Base-by-base conservation (phyloP, 2,888 invertebrate genomes). In the Ischnura elegans region DNA sequence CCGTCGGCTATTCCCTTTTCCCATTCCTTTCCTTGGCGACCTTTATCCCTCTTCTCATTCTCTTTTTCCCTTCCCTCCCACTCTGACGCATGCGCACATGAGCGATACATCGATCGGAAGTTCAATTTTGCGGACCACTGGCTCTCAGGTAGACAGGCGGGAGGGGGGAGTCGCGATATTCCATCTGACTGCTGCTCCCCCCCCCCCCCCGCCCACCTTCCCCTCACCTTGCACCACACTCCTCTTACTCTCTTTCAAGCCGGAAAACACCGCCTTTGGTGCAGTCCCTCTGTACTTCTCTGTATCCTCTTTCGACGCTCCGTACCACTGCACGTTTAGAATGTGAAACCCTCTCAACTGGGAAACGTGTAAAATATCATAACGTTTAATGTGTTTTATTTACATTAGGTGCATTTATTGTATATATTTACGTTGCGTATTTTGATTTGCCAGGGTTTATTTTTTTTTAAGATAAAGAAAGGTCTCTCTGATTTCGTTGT, bases 81-180 rank as follows among this genome's bases (percentile, higher is more conserved):
- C 42, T 16, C 61, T 42, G 4, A n/a, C 61, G 90, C 90, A 61
- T 90, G 90, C 90, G 90, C 61, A 90, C 25, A 43, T 29, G 45
- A n/a, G 19, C 25, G 51, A 90, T 90, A 61, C 90, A 90, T 90
- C 90, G 90, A 90, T 90, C 90, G 90, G 66, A 90, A 61, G 90
- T 66, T 61, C 90, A 90, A 90, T 90, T 90, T 90, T 61, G 90
- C 90, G 61, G 66, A 90, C 90, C 90, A 61, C 55, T 90, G 90
- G 90, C 61, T 90, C 61, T 90, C 90, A 90, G 90, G 90, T 90
- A 61, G 90, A 90, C 61, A 90, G 43, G 61, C 45, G 86, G 46
- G 85, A 43, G n/a, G 42, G 55, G 46, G 86, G 46, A 86, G 86
- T 86, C 86, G 86, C 86, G 86, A 86, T 86, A 43, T 46, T 42